These are phyloP conservation scores for Syndactyla subalaris DNA, from an alignment of 2,797 vertebrate species.

Conservation along the genomic window DNA sequence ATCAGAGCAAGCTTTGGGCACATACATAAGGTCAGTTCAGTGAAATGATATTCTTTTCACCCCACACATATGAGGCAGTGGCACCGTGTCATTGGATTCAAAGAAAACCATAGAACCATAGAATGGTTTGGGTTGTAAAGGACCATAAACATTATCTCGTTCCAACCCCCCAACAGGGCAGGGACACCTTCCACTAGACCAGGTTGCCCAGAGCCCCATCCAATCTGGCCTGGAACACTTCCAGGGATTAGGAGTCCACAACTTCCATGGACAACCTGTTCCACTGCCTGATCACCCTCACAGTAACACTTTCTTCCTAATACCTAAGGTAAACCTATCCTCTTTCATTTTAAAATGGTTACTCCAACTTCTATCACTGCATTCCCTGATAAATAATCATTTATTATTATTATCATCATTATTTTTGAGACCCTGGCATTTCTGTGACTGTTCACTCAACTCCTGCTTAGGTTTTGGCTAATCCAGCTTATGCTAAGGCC, in stretches of 20 bases:
- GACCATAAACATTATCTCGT: not conserved
- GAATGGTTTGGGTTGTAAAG: not conserved
- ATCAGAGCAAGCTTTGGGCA: not conserved
- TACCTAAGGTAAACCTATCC: not conserved
- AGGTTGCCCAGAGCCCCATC: not conserved
- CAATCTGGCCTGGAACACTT: not conserved
- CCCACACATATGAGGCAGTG: not conserved
- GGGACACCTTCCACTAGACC: not conserved
- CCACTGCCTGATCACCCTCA: not conserved
- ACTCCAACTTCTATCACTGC: not conserved
- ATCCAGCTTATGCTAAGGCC: not conserved
- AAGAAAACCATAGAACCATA: not conserved
- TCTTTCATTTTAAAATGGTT: not conserved
- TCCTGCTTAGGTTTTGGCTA: not conserved
- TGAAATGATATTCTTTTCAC: not conserved
- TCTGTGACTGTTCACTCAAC: not conserved
- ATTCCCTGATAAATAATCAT: not conserved
- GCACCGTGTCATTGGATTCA: not conserved
- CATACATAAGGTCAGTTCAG: not conserved
- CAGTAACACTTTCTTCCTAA: not conserved
- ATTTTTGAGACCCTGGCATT: not conserved
- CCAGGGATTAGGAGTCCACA: not conserved
- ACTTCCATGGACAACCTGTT: not conserved
- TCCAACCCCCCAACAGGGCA: not conserved
- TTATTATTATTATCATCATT: too few relatives aligned